These are phyloP conservation scores for Acleris emargana DNA, from an alignment of 2,888 invertebrate genomes.

Conservation along the genomic window DNA sequence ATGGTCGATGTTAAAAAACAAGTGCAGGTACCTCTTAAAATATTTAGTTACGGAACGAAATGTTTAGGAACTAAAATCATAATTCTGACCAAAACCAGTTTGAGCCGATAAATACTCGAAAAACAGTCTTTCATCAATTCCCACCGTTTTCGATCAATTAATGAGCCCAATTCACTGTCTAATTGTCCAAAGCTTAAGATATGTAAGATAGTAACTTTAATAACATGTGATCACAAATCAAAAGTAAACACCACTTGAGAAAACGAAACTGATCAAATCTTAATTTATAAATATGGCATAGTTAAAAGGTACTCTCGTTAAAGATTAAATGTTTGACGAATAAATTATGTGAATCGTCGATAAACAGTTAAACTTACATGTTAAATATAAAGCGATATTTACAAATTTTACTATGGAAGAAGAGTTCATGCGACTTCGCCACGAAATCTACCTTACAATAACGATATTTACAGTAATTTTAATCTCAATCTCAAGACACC, in stretches of 20 bases:
- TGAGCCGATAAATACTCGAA: slow-evolving; percentile 52
- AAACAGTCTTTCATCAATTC: slow-evolving; percentile 82
- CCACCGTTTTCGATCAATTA: slow-evolving; percentile 53
- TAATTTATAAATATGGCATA: slow-evolving; percentile 83
- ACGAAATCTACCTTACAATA: slow-evolving; percentile 72
- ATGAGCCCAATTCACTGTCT: slow-evolving; percentile 23
- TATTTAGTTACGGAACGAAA: slow-evolving; percentile 27
- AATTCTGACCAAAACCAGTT: slow-evolving; percentile 26
- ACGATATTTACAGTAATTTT: slow-evolving; percentile 74
- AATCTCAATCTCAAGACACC: slow-evolving; percentile 65
- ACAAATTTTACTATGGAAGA: slow-evolving; percentile 84
- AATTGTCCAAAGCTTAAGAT: slow-evolving; percentile 57
- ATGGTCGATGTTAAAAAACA: slow-evolving; percentile 29
- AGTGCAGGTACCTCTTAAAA: slow-evolving; percentile 21
- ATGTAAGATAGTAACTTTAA: slow-evolving; percentile 65
- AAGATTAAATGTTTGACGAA: slow-evolving; percentile 78
- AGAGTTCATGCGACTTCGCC: slow-evolving; percentile 68
- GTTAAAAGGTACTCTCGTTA: slow-evolving; percentile 78
- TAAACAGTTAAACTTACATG: slow-evolving; percentile 68
- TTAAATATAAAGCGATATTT: slow-evolving; percentile 76
- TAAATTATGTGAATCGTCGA: slow-evolving; percentile 77
- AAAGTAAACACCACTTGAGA: slow-evolving; percentile 48
- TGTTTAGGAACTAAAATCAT: slow-evolving; percentile 58
- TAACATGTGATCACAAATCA: slow-evolving; percentile 48
- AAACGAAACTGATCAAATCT: slow-evolving; percentile 68